Evolutionary conservation across 1,140 invertebrate species (phyloP), one percentile per base, ranked within the genome.

Genomic region (Ceratoteleas bidentatus): DNA sequence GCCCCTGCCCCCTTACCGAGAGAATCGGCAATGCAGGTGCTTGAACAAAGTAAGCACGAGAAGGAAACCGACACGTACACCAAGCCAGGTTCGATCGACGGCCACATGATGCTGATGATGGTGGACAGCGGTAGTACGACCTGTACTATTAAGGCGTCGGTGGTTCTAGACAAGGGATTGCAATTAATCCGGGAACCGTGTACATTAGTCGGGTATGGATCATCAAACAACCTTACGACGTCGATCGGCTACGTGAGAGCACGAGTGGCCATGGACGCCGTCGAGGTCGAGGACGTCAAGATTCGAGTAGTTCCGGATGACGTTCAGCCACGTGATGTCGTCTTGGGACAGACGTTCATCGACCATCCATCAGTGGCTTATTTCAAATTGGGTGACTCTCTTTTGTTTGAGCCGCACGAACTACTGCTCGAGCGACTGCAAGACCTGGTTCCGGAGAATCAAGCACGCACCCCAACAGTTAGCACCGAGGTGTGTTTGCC

Each of bases 261-360:
- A 5, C 3, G 16, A 5, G 13, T 50, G n/a, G 16, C 4, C 6
- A 9, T 50, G 6, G 47, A 50, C 14, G 13, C 47, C 6, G 47
- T 16, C 43, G 4, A 8, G 14, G 47, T 6, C 3, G n/a, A 6
- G 2, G 15, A 6, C 4, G 70, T 47, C 6, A 60, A 53, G 0
- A 2, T 76, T 8, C 32, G 61, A 24, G 45, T 68, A 0, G 73
- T 76, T 2, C 56, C 62, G n/a, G 73, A 76, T 14, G 61, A 68
- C 13, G 32, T 40, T 4, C 73, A 76, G 15, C 62, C 62, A 2
- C 33, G 33, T 3, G 53, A 58, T 9, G 52, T 33, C 2, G 34
- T 54, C 6, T 11, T 54, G 7, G 52, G 43, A 6, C 8, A 33
- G 9, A 4, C 57, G 14, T 60, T 60, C 11, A 47, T 45, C 2